These are phyloP conservation scores for Micromys minutus DNA, from an alignment of 2,113 vertebrate genomes.

Conservation along the genomic window DNA sequence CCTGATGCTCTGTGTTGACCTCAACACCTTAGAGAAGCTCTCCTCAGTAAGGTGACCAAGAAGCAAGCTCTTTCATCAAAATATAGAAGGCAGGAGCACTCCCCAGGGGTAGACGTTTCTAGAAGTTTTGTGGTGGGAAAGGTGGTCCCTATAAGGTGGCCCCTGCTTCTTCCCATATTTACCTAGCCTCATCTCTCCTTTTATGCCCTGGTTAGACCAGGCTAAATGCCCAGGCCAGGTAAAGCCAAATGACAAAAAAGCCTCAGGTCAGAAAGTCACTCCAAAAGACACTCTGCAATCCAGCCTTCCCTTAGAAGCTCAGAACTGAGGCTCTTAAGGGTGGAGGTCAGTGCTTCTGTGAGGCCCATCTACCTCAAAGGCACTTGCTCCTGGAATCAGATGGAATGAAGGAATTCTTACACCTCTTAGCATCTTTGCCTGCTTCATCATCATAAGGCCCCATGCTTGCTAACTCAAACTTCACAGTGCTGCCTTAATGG, in stretches of 20 bases:
- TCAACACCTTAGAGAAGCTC: neutral
- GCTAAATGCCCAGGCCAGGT: neutral
- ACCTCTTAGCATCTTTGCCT: neutral
- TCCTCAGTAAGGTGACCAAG: neutral
- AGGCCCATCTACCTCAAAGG: neutral
- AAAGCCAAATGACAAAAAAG: neutral
- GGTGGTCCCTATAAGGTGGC: neutral
- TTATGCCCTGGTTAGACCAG: neutral
- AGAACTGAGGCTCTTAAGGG: neutral
- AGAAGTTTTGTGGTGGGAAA: neutral
- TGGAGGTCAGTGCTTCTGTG: neutral
- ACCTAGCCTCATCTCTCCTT: neutral
- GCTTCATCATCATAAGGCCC: neutral
- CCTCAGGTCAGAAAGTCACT: neutral
- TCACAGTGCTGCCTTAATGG: neutral
- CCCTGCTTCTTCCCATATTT: neutral
- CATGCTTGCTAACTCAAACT: neutral
- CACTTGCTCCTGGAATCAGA: neutral
- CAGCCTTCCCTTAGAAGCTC: neutral
- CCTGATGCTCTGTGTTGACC: fast-evolving
- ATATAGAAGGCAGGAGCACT: too few relatives aligned
- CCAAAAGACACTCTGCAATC: neutral
- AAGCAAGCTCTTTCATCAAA: neutral
- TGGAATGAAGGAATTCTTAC: neutral
- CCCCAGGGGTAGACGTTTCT: neutral